phyloP scores from a whole-genome alignment of 2,888 invertebrate genomes.

The Galeruca laticollis region DNA sequence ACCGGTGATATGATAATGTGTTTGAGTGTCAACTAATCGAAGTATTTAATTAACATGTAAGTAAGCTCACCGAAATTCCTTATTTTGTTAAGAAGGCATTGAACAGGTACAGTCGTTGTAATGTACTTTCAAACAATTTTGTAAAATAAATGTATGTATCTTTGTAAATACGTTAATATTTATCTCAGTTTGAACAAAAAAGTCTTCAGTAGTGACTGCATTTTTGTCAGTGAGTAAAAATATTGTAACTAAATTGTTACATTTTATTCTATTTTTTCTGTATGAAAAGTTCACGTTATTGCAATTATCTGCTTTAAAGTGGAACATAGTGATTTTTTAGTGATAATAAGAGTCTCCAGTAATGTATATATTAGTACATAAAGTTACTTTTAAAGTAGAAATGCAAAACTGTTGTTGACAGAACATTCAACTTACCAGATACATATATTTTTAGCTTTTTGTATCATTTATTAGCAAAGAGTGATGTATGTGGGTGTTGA shows the following conservation, averaged over 20 bases:
- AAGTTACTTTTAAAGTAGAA: no score
- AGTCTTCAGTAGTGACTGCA: neutral
- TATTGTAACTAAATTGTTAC: neutral
- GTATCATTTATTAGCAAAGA: neutral
- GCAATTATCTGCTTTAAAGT: neutral
- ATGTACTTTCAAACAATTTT: neutral
- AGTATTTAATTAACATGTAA: conserved; percentile 31
- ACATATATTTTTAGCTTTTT: neutral
- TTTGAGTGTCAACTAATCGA: conserved; percentile 32
- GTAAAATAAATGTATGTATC: neutral
- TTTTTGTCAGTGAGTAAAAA: neutral
- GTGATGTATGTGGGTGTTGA: conserved; percentile 1
- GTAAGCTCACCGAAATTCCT: conserved; percentile 23
- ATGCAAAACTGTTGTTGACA: no score
- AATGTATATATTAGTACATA: no score
- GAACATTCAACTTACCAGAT: no score
- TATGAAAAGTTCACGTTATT: neutral
- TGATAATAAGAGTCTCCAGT: no score
- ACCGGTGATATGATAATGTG: conserved; percentile 33
- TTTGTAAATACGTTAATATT: neutral
- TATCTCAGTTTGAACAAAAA: neutral
- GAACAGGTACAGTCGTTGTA: conserved; percentile 13
- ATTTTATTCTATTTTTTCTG: neutral
- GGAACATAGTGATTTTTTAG: neutral
- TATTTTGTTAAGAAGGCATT: conserved; percentile 2